Conservation (phyloP, 2,797 vertebrate species). For the Astyanax mexicanus region DNA sequence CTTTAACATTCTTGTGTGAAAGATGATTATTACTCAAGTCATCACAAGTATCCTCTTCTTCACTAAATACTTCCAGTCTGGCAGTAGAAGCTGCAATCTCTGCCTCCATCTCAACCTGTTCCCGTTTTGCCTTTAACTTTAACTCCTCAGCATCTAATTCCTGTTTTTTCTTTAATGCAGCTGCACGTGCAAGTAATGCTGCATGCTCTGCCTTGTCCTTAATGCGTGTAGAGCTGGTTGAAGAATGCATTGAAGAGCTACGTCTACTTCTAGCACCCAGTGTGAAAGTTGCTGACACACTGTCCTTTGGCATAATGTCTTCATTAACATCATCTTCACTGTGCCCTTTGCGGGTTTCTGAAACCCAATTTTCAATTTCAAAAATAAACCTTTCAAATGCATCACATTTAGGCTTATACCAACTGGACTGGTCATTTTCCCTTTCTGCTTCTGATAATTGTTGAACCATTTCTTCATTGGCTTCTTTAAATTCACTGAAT, state of each 20-base stretch:
- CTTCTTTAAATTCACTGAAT: no score
- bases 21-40: no score
- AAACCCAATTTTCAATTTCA: conserved; percentile 14
- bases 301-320: not conserved
- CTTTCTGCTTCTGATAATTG: not conserved
- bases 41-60: no score
- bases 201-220: conserved; percentile 10
- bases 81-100: no score
- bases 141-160: no score
- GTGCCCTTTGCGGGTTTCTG: conserved; percentile 14
- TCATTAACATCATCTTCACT: conserved; percentile 7
- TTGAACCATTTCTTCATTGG: not conserved
- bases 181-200: no score
- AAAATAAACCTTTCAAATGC: conserved; percentile 13
- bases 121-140: no score
- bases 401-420: conserved; percentile 28
- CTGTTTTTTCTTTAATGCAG: no score
- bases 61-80: no score
- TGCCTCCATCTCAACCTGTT: no score
- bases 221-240: not conserved
- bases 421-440: conserved; percentile 16
- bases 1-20: no score
- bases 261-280: not conserved
- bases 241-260: conserved; percentile 5
- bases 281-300: not conserved